Conservation (phyloP, 2,113 vertebrate species). For the Eurypyga helias region DNA sequence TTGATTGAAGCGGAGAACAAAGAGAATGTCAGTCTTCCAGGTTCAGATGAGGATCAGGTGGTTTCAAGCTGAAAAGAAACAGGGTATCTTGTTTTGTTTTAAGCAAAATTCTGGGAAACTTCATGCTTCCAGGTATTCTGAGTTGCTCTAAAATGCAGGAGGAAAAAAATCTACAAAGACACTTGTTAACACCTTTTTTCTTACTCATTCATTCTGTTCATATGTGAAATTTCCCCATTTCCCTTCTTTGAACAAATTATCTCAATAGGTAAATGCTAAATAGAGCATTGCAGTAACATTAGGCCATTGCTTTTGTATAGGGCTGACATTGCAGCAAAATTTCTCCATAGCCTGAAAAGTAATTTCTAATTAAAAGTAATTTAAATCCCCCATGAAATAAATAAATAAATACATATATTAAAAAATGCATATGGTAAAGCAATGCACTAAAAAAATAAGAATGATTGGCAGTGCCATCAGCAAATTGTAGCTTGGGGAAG, state of each 20-base stretch:
- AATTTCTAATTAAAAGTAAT: not conserved
- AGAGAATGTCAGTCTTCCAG: constrained; percentile 20
- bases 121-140: not conserved
- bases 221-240: not conserved
- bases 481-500: not conserved
- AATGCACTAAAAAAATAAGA: not conserved
- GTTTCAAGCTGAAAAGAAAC: constrained; percentile 38
- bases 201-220: not conserved
- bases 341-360: not conserved
- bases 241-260: not conserved
- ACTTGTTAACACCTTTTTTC: not conserved
- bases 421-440: not conserved
- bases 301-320: not conserved
- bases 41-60: constrained; percentile 54
- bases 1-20: constrained; percentile 56
- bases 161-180: not conserved
- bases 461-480: not conserved
- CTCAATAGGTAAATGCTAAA: not conserved
- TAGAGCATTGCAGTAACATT: not conserved
- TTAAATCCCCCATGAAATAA: not conserved
- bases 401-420: not conserved
- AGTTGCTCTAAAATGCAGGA: not conserved
- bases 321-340: fast-evolving
- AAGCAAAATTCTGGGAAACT: not conserved
- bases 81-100: not conserved